These are phyloP conservation scores for Ostrea denselamellosa DNA, from an alignment of 1,140 invertebrate species.

Conservation along the genomic window DNA sequence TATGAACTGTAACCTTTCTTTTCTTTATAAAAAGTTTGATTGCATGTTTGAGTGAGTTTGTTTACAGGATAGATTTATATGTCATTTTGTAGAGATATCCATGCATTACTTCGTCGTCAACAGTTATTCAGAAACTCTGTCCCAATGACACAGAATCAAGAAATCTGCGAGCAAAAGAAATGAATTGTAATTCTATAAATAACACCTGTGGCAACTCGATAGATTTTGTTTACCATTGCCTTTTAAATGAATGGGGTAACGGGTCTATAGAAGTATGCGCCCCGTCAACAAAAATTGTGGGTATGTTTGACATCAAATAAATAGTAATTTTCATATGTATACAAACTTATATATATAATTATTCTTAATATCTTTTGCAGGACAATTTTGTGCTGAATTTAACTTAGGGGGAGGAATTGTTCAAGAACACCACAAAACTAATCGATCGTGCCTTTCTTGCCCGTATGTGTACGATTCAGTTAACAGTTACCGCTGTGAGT, in stretches of 20 bases:
- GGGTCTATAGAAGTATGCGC: not conserved
- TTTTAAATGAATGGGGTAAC: not conserved
- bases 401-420: not conserved
- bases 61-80: too few relatives aligned
- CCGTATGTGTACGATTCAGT: not conserved
- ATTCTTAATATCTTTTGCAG: not conserved
- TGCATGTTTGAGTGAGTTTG: too few relatives aligned
- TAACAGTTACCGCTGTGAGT: not conserved
- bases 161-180: not conserved
- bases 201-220: not conserved
- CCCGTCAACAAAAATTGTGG: not conserved
- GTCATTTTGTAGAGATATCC: not conserved
- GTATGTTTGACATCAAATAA: not conserved
- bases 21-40: too few relatives aligned
- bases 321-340: too few relatives aligned
- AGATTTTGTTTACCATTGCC: not conserved
- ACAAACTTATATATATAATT: too few relatives aligned
- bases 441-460: not conserved
- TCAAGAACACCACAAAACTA: slow-evolving; percentile 1
- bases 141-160: not conserved
- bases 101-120: not conserved
- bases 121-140: not conserved
- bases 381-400: not conserved
- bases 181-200: not conserved
- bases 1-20: too few relatives aligned